phyloP scores from a whole-genome alignment of 2,888 invertebrate species.

The Phorcus lineatus region DNA sequence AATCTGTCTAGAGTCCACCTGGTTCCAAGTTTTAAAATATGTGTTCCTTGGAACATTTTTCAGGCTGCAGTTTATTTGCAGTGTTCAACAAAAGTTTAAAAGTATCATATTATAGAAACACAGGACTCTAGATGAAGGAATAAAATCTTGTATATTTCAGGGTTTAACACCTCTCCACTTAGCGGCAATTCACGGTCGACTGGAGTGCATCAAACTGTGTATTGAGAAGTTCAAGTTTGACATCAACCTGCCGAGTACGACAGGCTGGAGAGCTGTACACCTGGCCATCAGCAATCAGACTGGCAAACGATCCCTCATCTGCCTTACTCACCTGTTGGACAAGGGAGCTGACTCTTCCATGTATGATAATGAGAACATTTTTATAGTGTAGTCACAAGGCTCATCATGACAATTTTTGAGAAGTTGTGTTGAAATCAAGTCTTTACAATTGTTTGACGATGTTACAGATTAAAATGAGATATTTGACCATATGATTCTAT shows the following conservation, averaged over 20 bases:
- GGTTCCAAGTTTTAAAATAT: no score
- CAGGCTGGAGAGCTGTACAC: conserved; percentile 74
- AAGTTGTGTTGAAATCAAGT: no score
- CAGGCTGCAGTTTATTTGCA: no score
- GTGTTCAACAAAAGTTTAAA: no score
- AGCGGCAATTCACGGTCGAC: conserved; percentile 73
- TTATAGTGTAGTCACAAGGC: no score
- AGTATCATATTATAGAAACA: no score
- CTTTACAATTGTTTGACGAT: no score
- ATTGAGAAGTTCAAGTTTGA: conserved; percentile 73
- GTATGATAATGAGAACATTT: conserved; percentile 50
- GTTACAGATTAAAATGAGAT: no score
- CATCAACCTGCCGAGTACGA: conserved; percentile 71
- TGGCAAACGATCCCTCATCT: conserved; percentile 69
- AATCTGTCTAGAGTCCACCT: no score
- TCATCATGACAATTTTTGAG: no score
- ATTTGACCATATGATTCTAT: neutral
- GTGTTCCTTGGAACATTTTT: no score
- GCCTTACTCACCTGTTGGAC: conserved; percentile 70
- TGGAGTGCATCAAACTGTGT: conserved; percentile 72
- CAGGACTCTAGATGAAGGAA: no score
- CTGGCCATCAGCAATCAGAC: conserved; percentile 74
- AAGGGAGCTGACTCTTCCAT: conserved; percentile 72
- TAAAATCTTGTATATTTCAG: conserved; percentile 39
- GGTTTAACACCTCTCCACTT: conserved; percentile 73